Conservation (phyloP, 1,140 invertebrate genomes). For the Lycorma delicatula region DNA sequence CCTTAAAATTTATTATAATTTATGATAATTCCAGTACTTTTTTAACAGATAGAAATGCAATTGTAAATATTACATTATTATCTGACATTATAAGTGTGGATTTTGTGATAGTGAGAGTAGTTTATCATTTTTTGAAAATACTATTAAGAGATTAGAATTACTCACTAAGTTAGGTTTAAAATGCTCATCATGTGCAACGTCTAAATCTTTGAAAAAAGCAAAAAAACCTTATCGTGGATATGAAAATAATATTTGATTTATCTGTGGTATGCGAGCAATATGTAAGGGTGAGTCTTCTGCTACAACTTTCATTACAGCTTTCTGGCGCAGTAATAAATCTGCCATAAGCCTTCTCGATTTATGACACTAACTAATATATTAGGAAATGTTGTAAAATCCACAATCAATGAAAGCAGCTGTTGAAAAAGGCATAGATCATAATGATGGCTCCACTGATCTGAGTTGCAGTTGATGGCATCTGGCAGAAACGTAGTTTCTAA, state of each 20-base stretch:
- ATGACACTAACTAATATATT: background rate
- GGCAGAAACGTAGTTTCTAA: constrained; percentile 18
- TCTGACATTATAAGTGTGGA: background rate
- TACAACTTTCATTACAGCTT: background rate
- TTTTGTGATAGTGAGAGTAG: background rate
- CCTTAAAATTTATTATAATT: too few relatives aligned
- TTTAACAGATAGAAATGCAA: background rate
- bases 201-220: background rate
- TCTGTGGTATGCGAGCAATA: background rate
- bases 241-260: background rate
- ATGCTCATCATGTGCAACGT: background rate
- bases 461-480: constrained; percentile 12
- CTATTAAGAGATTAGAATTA: background rate
- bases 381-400: background rate
- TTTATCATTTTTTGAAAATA: background rate
- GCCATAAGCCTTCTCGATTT: background rate
- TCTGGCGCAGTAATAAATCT: background rate
- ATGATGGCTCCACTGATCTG: too few relatives aligned
- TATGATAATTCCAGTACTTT: too few relatives aligned
- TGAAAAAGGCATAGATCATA: too few relatives aligned
- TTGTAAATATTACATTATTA: background rate
- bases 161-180: background rate
- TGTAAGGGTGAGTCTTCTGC: background rate
- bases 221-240: background rate
- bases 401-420: constrained; percentile 15